These are phyloP conservation scores for Chamaea fasciata DNA, from an alignment of 2,113 vertebrate species.

Conservation along the genomic window DNA sequence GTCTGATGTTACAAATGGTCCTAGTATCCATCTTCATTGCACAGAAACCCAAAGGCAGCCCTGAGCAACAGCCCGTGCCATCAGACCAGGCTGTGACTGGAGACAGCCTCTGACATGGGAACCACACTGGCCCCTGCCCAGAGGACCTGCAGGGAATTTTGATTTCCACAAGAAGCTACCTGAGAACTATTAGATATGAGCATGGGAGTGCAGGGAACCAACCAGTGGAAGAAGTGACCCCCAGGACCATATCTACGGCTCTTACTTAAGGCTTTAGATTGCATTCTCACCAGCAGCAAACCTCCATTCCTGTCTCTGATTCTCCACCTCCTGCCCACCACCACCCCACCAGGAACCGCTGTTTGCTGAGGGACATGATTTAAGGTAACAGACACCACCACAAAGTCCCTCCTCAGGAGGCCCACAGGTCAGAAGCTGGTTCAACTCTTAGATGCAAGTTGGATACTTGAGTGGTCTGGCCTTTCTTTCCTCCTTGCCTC, in stretches of 20 bases:
- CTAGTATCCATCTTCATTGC: neutral
- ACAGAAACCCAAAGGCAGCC: neutral
- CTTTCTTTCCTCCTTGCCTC: neutral
- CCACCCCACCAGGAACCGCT: neutral
- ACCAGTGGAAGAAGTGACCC: neutral
- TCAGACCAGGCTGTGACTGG: neutral
- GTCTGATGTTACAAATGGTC: neutral
- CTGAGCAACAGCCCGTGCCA: fast-evolving
- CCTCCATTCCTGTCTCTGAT: neutral
- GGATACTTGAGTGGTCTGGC: neutral
- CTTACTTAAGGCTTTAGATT: neutral
- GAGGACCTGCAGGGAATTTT: neutral
- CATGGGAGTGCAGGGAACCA: neutral
- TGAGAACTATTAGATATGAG: neutral
- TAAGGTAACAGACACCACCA: no score
- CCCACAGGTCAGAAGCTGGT: neutral
- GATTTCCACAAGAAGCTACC: neutral
- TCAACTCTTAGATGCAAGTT: neutral
- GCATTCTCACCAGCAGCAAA: fast-evolving
- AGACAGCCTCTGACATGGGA: neutral
- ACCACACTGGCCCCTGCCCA: neutral
- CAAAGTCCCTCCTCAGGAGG: neutral
- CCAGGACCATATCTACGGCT: fast-evolving
- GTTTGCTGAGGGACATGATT: neutral
- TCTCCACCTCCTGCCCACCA: neutral